Base-by-base conservation (phyloP, 1,140 invertebrate genomes). In the Drosophila kurseongensis region DNA sequence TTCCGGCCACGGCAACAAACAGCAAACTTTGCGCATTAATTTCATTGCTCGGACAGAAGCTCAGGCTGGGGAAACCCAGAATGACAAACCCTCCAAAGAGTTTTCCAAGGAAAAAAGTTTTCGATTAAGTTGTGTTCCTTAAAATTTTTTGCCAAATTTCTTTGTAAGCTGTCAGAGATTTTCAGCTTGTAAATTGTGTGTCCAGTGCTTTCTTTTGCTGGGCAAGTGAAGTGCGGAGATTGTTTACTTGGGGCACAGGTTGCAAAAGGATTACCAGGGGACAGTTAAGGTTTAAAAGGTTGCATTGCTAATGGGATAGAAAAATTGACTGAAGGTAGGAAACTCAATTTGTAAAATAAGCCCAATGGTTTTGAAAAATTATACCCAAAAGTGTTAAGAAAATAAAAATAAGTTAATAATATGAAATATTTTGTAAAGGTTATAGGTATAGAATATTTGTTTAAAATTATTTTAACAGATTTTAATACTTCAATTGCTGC, bases 21-120 rank as follows among this genome's bases (percentile, higher is more conserved):
- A 75, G 58, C 71, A 83, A 89, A 89, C 65, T 89, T 89, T 89
- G 69, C 84, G 84, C 84, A 89, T 89, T 89, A 89, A 89, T 89
- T 89, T 89, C 78, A 88, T 89, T 88, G 84, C 84, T 76, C 69
- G 75, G 72, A 78, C 83, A 75, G 73, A 52, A 66, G 60, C 51
- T 48, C 59, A 44, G n/a, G 38, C 42, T 16, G 16, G 48, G 38
- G 35, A 58, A 71, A 71, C 44, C 83, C 79, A 63, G 78, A 82
- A 81, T 86, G 82, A 88, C 83, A 68, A 75, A 63, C 54, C 66
- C 71, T 74, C 27, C 41, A 48, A 42, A 74, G 71, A 63, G 78
- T 75, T 60, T 54, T 13, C 12, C 13, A n/a, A 1, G 13, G 2
- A 75, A 71, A 78, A 89, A 89, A 88, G 72, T 89, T 89, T 82